Base-by-base conservation (phyloP, 2,113 vertebrate species). In the Columba janthina region DNA sequence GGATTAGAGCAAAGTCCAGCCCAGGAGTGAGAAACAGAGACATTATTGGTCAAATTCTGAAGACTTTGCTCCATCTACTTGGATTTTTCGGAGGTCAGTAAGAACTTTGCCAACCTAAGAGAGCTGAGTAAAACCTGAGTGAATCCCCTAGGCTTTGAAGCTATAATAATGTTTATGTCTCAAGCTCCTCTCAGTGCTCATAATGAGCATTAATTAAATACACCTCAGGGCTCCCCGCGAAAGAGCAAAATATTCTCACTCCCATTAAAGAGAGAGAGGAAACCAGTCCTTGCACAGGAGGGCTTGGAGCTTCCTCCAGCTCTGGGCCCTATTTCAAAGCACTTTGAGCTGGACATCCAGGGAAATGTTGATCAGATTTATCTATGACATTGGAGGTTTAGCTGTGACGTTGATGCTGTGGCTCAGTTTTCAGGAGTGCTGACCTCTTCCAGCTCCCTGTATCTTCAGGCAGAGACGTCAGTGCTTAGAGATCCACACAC, bases 171-270 rank as follows among this genome's bases (percentile, higher is more conserved):
- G 94, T 95, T 96, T 95, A 93, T 81, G 76, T 93, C 86, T 96
- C 70, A 81, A 34, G 32, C 66, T 94, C 50, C 34, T 92, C 88
- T 92, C 62, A 90, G 77, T 78, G 80, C 81, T 93, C 53, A 85
- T 92, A 95, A 95, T 90, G 40, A 96, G 74, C 36, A 46, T 92
- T 96, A 95, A 96, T 96, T 94, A 96, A 93, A 94, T 90, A 86
- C 26, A 94, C 93, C 95, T 94, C 48, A 83, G 90, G 94, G 90
- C 65, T 92, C 72, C 50, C 86, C 61, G 3, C 40, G 44, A 53
- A 87, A 78, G 69, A 78, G 38, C 67, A 93, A 95, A 96, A 75
- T 82, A 46, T 12, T 89, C 56, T 24, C 60, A 64, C 18, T 84
- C 42, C 70, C 61, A 86, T 65, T 81, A 67, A 53, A 89, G 53